A percentile compares a stretch with the other conserved stretches of the same genome.
These are phyloP conservation scores for Morpho helenor DNA, from an alignment of 2,888 invertebrate genomes.

Conservation along the genomic window DNA sequence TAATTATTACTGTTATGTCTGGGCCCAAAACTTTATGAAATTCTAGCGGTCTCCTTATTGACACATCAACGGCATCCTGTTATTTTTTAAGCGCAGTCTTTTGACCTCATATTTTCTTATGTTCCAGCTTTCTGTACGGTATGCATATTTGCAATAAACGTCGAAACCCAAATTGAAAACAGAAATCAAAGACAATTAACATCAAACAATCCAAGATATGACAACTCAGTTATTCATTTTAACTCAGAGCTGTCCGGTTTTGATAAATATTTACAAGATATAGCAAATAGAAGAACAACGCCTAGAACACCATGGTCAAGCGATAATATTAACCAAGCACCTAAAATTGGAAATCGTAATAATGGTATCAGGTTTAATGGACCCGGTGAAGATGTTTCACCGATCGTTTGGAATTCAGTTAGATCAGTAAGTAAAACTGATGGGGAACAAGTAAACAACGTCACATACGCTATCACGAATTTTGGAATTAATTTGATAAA, in stretches of 20 bases:
- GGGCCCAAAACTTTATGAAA: too few relatives aligned
- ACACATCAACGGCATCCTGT: too few relatives aligned
- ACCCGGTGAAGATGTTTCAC: slow-evolving; percentile 7
- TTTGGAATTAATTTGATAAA: slow-evolving; percentile 52
- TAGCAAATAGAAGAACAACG: slow-evolving; percentile 9
- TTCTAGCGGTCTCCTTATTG: too few relatives aligned
- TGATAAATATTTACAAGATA: slow-evolving; percentile 15
- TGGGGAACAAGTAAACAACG: slow-evolving; percentile 29
- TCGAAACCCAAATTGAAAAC: slow-evolving; percentile 9
- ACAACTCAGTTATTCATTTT: neutral
- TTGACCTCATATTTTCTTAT: neutral
- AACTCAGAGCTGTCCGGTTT: slow-evolving; percentile 5
- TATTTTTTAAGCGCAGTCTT: neutral
- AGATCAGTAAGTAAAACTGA: slow-evolving; percentile 24
- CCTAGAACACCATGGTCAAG: neutral
- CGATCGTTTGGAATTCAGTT: slow-evolving; percentile 18
- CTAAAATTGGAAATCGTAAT: slow-evolving; percentile 2
- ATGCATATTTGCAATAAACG: slow-evolving; percentile 2
- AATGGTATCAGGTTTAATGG: slow-evolving; percentile 10
- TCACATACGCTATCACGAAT: slow-evolving; percentile 41
- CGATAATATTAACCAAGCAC: neutral
- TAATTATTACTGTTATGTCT: too few relatives aligned
- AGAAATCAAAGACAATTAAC: neutral
- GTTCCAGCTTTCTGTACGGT: slow-evolving; percentile 14
- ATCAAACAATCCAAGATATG: neutral